Base-by-base conservation (phyloP, 2,888 invertebrate genomes). In the Perizoma flavofasciatum region DNA sequence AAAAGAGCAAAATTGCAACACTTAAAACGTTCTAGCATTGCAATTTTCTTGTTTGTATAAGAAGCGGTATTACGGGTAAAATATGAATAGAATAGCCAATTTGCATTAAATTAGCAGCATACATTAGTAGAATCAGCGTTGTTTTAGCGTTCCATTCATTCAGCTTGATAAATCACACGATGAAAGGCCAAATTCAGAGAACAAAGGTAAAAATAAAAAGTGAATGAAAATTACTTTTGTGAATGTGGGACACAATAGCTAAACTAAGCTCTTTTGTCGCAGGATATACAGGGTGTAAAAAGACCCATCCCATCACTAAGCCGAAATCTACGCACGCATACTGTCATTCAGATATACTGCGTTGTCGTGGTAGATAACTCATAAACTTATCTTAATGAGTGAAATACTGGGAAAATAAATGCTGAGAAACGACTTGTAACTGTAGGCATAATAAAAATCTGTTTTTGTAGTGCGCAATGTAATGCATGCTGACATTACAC, bases 141-240 rank as follows among this genome's bases (percentile, higher is more conserved):
- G 70, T 75, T 71, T n/a, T 72, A 72, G 65, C 48, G 67, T 63
- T 66, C 65, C 70, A 68, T 76, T 70, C 65, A 70, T 67, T 71
- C 59, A 61, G 56, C 47, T 60, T 67, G 49, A 63, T 66, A 65
- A 56, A 63, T 65, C 54, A 56, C 50, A 59, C 49, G 37, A 3
- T 22, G 44, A 55, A 33, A 40, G 8, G 49, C 33, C 40, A 6
- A 33, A 49, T 11, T 10, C 8, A 5, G n/a, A 10, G 5, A 22
- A 22, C 41, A 4, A 6, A 43, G 1, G 10, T n/a, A 10, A 22
- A 10, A 10, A 5, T 44, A 22, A 44, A 44, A 44, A 22, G n/a
- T 7, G 6, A 22, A 22, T 6, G 5, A 43, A 9, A 22, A 7
- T 44, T 7, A 10, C n/a, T 41, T 41, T 41, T 41, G 41, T n/a